Percentiles rank a stretch among this genome's conserved stretches.
phyloP scores from a whole-genome alignment of 2,797 vertebrate genomes.

The Oreortyx pictus region DNA sequence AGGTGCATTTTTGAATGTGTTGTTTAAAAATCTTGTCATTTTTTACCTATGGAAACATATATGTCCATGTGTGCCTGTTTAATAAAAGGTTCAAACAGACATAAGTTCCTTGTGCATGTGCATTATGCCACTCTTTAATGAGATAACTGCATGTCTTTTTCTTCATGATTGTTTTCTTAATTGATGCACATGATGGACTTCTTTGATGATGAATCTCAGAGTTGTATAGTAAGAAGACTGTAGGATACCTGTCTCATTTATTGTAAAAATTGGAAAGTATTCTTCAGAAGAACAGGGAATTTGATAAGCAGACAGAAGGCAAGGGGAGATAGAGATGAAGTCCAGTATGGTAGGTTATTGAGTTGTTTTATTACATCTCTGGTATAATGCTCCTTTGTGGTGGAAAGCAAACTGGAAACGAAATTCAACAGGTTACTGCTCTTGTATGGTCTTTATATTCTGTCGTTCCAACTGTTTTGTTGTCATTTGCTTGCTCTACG shows the following conservation, averaged over 20 bases:
- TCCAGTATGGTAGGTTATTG: background rate
- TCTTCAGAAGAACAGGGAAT: background rate
- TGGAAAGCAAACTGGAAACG: background rate
- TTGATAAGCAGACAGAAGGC: background rate
- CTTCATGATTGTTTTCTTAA: constrained; percentile 32
- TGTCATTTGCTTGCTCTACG: background rate
- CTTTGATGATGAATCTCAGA: background rate
- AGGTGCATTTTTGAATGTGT: background rate
- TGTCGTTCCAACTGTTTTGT: background rate
- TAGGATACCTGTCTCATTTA: background rate
- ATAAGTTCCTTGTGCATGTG: background rate
- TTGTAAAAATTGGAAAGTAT: background rate
- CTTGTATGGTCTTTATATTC: background rate
- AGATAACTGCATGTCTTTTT: constrained; percentile 27
- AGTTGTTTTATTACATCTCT: background rate
- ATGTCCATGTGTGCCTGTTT: background rate
- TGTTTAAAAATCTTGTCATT: background rate
- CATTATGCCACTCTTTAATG: constrained; percentile 22
- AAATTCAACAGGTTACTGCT: background rate
- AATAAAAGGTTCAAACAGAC: background rate
- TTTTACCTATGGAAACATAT: accelerated
- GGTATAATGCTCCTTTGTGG: background rate
- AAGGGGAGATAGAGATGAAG: background rate
- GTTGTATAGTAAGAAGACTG: constrained; percentile 3
- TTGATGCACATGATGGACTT: constrained; percentile 7